A percentile compares a stretch with the other conserved stretches of the same genome.
Evolutionary conservation across 2,888 invertebrate species (phyloP).

Genomic region (Drosophila melanosoma): DNA sequence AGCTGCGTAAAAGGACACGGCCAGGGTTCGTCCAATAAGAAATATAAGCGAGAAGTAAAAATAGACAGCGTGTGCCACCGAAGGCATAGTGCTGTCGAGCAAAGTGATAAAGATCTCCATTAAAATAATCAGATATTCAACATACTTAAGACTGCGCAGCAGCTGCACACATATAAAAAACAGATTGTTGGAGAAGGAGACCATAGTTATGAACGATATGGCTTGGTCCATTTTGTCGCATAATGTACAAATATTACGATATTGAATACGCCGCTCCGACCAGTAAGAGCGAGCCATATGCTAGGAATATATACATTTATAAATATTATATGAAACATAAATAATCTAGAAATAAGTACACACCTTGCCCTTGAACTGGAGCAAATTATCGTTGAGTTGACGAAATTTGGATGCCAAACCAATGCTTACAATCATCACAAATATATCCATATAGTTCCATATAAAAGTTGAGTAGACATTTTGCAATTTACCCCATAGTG

Average conservation of each 20-base stretch:
- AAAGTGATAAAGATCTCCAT: neutral
- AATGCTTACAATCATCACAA: conserved; percentile 90
- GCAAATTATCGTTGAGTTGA: conserved; percentile 87
- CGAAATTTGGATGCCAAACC: conserved; percentile 88
- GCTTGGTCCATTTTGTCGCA: conserved; percentile 86
- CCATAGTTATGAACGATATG: conserved; percentile 86
- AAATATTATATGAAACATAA: neutral
- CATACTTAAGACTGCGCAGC: conserved; percentile 86
- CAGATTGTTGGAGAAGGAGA: conserved; percentile 87
- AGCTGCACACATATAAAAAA: conserved; percentile 87
- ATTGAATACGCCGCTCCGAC: conserved; percentile 86
- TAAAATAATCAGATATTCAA: neutral
- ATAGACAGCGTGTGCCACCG: conserved; percentile 85
- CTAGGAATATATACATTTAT: conserved; percentile 44
- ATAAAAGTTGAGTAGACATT: conserved; percentile 88
- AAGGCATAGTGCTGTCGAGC: conserved; percentile 79
- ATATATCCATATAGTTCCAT: conserved; percentile 91
- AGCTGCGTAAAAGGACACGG: conserved; percentile 87
- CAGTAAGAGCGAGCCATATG: conserved; percentile 85
- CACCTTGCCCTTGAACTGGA: conserved; percentile 86
- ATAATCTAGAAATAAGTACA: conserved; percentile 17
- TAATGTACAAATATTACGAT: conserved; percentile 86
- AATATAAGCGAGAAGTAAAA: conserved; percentile 87
- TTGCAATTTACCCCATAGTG: conserved; percentile 81
- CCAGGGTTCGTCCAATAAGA: conserved; percentile 86